phyloP scores from a whole-genome alignment of 2,888 invertebrate genomes.

The Resseliella maxima region DNA sequence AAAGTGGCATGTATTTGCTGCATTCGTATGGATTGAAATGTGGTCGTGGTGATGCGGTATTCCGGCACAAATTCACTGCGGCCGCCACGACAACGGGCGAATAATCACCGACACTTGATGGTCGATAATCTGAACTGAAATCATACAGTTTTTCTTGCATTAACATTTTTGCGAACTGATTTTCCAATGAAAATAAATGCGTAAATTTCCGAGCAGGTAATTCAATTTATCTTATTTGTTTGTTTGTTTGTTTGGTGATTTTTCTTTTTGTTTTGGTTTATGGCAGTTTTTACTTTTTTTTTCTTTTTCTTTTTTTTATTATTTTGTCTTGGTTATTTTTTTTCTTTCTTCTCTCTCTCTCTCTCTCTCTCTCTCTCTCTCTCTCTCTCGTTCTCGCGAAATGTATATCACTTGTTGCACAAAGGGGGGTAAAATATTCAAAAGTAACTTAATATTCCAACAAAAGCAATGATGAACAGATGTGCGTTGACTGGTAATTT shows the following conservation, averaged over 20 bases:
- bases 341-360: not conserved
- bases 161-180: constrained; percentile 7
- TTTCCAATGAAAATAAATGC: too few species aligned
- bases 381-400: not conserved
- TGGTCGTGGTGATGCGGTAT: not conserved
- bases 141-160: constrained; percentile 55
- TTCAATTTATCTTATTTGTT: not conserved
- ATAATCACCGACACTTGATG: constrained; percentile 45
- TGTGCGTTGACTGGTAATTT: too few species aligned
- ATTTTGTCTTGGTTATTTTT: not conserved
- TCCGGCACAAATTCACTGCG: constrained; percentile 42
- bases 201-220: too few species aligned
- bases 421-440: not conserved
- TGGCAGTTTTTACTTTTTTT: not conserved
- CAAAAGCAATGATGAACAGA: too few species aligned
- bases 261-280: not conserved
- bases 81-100: constrained; percentile 41
- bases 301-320: constrained; percentile 1
- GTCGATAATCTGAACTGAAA: constrained; percentile 52
- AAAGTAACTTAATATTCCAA: not conserved
- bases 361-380: not conserved
- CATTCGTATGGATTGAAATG: constrained; percentile 34
- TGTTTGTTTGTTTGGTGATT: not conserved
- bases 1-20: constrained; percentile 34
- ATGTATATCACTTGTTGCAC: not conserved